Percentiles rank a stretch among this genome's conserved stretches.
These are phyloP conservation scores for Asobara japonica DNA, from an alignment of 1,140 invertebrate species.

Conservation along the genomic window DNA sequence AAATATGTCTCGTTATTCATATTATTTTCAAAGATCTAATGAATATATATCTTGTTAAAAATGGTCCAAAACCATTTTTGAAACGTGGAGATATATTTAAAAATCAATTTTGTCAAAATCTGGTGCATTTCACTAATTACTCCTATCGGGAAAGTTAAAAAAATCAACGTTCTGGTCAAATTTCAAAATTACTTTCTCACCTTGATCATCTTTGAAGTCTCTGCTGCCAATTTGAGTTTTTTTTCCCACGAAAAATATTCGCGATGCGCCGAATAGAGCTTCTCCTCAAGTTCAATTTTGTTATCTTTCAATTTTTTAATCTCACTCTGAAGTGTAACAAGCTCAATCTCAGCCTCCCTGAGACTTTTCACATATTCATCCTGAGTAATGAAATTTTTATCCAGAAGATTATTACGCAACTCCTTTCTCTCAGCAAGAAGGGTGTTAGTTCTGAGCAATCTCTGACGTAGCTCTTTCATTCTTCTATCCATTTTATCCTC, in stretches of 20 bases:
- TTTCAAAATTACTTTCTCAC: too few relatives aligned
- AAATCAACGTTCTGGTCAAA: too few relatives aligned
- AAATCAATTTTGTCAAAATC: too few relatives aligned
- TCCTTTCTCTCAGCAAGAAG: slow-evolving; percentile 71
- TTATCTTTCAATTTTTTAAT: slow-evolving; percentile 74
- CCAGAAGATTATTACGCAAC: slow-evolving; percentile 70
- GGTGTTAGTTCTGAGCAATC: slow-evolving; percentile 70
- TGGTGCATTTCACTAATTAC: too few relatives aligned
- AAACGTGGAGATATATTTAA: too few relatives aligned
- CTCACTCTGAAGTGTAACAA: slow-evolving; percentile 73
- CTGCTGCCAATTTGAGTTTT: slow-evolving; percentile 74
- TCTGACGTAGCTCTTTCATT: slow-evolving; percentile 70
- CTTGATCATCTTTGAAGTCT: slow-evolving; percentile 75
- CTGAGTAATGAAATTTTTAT: slow-evolving; percentile 69
- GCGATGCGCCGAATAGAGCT: slow-evolving; percentile 72
- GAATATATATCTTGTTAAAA: too few relatives aligned
- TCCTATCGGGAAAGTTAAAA: too few relatives aligned
- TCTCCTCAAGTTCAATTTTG: slow-evolving; percentile 71
- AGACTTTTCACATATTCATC: slow-evolving; percentile 66
- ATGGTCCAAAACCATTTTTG: too few relatives aligned
- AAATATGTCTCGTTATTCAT: too few relatives aligned
- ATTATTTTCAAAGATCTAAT: too few relatives aligned
- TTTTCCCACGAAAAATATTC: slow-evolving; percentile 83
- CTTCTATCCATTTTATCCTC: slow-evolving; percentile 69
- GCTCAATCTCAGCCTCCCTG: slow-evolving; percentile 73